These are phyloP conservation scores for Ailurus styani DNA, from an alignment of 2,113 vertebrate species.

Conservation along the genomic window DNA sequence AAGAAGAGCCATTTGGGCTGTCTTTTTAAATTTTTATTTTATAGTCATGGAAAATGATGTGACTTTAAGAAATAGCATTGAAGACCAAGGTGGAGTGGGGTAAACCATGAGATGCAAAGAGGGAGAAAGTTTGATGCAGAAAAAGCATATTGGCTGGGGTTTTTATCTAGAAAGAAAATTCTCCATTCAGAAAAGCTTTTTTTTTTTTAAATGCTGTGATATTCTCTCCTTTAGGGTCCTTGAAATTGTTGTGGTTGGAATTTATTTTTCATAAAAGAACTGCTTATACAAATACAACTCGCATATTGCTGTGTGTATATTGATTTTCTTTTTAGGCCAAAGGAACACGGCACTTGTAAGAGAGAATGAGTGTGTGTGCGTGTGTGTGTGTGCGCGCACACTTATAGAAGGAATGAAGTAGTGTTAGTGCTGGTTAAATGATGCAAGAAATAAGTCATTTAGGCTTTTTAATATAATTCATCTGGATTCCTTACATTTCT, in stretches of 20 bases:
- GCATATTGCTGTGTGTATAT: background rate
- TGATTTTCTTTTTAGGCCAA: conserved; percentile 25
- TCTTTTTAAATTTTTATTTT: background rate
- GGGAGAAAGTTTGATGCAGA: background rate
- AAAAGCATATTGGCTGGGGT: background rate
- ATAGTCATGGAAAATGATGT: background rate
- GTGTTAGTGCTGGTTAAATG: background rate
- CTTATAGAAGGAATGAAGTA: background rate
- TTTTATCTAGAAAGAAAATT: background rate
- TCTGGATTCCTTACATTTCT: background rate
- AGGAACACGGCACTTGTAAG: background rate
- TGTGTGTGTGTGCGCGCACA: background rate
- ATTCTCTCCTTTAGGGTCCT: background rate
- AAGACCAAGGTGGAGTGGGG: background rate
- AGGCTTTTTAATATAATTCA: background rate
- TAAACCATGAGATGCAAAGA: background rate
- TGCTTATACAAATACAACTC: background rate
- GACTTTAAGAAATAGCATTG: background rate
- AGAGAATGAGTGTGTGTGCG: background rate
- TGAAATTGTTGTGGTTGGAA: background rate
- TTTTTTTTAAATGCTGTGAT: background rate
- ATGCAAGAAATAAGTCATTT: background rate
- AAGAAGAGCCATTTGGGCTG: background rate
- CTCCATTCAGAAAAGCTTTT: background rate
- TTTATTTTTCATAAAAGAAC: conserved; percentile 23